These are phyloP conservation scores for Epicauta chinensis DNA, from an alignment of 1,140 invertebrate genomes.

Conservation along the genomic window DNA sequence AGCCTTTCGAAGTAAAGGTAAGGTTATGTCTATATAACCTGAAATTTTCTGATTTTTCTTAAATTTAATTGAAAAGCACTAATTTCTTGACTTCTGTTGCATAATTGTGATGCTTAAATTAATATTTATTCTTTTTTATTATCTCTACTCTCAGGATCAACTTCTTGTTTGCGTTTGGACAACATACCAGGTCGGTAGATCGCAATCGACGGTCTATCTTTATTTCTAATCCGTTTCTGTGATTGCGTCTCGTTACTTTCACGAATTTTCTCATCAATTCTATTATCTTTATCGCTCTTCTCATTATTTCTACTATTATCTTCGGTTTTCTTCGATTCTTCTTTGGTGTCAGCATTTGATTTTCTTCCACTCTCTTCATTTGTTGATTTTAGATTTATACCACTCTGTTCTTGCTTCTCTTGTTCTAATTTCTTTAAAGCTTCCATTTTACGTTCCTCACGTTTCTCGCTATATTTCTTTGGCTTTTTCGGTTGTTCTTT, in stretches of 20 bases:
- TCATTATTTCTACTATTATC: background rate
- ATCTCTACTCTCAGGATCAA: slow-evolving; percentile 21
- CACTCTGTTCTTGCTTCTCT: slow-evolving; percentile 22
- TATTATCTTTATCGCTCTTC: slow-evolving; percentile 7
- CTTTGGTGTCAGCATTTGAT: slow-evolving; percentile 18
- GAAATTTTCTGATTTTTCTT: no score
- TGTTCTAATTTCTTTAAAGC: slow-evolving; percentile 29
- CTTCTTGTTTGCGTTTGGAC: slow-evolving; percentile 35
- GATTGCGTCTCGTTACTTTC: slow-evolving; percentile 28
- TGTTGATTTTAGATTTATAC: no score
- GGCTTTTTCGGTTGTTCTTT: slow-evolving; percentile 32
- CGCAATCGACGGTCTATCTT: slow-evolving; percentile 42
- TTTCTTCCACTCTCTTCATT: slow-evolving; percentile 7
- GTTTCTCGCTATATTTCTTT: slow-evolving; percentile 42
- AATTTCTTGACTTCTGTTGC: no score
- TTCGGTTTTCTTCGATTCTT: slow-evolving; percentile 12
- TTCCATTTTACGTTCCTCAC: slow-evolving; percentile 41
- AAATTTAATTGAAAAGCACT: no score
- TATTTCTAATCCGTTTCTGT: slow-evolving; percentile 46
- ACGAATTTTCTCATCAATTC: slow-evolving; percentile 21
- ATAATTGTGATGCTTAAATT: no score
- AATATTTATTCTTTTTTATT: no score
- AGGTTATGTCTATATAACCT: no score
- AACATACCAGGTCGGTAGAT: slow-evolving; percentile 42
- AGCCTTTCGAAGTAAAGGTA: no score